These are phyloP conservation scores for Coreoperca whiteheadi DNA, from an alignment of 2,113 vertebrate genomes.

Conservation along the genomic window DNA sequence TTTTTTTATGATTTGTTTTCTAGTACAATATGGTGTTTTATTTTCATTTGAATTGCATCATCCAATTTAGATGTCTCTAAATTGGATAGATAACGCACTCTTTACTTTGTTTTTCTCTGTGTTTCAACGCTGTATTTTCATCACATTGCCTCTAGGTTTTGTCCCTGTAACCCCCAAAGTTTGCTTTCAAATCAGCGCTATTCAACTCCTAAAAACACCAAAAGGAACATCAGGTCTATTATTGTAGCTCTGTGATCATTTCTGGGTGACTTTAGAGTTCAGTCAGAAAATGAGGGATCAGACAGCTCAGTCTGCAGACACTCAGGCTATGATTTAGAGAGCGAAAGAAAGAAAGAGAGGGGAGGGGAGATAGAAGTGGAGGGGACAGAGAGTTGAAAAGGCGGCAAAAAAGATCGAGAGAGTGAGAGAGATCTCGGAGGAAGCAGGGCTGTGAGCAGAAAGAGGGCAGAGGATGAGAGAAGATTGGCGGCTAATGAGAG, in stretches of 20 bases:
- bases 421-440: conserved; percentile 43
- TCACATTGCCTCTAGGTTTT: background rate
- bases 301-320: conserved; percentile 51
- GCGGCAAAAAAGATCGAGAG: background rate
- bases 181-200: conserved; percentile 30
- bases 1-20: background rate
- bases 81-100: too few relatives aligned
- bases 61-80: background rate
- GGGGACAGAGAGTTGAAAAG: conserved; percentile 30
- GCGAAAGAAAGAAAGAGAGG: conserved; percentile 23
- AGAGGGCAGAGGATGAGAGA: conserved; percentile 48
- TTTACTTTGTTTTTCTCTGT: conserved; percentile 1
- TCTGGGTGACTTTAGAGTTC: conserved; percentile 57
- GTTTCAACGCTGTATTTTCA: background rate
- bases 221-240: conserved; percentile 52
- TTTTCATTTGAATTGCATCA: background rate
- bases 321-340: conserved; percentile 46
- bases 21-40: background rate
- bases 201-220: conserved; percentile 39
- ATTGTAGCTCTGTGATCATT: conserved; percentile 64
- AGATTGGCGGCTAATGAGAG: conserved; percentile 65
- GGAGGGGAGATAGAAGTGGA: conserved; percentile 11
- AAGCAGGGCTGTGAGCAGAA: conserved; percentile 40
- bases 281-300: conserved; percentile 56
- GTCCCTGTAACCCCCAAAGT: conserved; percentile 19